Percentiles rank a stretch among this genome's conserved stretches.
Evolutionary conservation across 2,113 vertebrate species (phyloP).

Genomic region (Zeus faber): DNA sequence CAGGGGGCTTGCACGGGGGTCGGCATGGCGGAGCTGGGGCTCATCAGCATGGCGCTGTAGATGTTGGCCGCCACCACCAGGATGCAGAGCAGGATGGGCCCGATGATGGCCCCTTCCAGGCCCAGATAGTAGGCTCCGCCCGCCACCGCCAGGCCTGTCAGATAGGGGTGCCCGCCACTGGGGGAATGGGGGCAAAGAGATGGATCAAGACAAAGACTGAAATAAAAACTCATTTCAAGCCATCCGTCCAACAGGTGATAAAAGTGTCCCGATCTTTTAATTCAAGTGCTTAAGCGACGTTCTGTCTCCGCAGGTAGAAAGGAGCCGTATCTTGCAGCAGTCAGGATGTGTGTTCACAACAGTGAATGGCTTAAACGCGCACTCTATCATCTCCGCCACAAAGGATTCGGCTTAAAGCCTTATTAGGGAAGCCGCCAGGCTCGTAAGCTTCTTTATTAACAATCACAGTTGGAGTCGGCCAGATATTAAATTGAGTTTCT

Average conservation of each 20-base stretch:
- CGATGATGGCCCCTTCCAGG: slow-evolving; percentile 96
- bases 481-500: not conserved
- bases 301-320: too few species aligned
- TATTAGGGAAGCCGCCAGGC: slow-evolving; percentile 1
- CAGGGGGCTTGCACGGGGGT: slow-evolving; percentile 84
- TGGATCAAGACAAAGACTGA: not conserved
- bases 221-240: too few species aligned
- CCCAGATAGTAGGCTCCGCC: slow-evolving; percentile 96
- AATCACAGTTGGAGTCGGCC: not conserved
- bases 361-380: not conserved
- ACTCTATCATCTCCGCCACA: not conserved
- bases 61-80: slow-evolving; percentile 97
- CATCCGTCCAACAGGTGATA: too few species aligned
- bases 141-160: slow-evolving; percentile 94
- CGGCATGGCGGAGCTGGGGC: slow-evolving; percentile 84
- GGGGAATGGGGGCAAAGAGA: slow-evolving; percentile 12
- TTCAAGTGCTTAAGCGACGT: too few species aligned
- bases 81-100: slow-evolving; percentile 96
- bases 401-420: too few species aligned
- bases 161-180: slow-evolving; percentile 95
- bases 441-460: not conserved
- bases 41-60: slow-evolving; percentile 97
- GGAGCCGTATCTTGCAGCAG: too few species aligned
- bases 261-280: too few species aligned
- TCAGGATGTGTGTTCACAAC: too few species aligned